Conservation (phyloP, 2,888 invertebrate genomes). For the Ceramica pisi region DNA sequence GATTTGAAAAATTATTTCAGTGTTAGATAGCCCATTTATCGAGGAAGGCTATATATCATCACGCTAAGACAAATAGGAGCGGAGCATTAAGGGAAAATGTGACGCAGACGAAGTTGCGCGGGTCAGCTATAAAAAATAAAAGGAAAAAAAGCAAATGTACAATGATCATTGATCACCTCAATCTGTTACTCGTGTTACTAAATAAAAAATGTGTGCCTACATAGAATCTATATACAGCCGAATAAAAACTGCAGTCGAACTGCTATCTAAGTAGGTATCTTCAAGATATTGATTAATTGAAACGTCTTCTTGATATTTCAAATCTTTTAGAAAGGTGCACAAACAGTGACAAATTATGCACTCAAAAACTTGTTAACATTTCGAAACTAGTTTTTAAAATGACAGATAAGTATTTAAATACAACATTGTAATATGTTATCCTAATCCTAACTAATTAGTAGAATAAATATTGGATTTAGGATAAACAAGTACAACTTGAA, state of each 20-base stretch:
- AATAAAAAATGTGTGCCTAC: background rate
- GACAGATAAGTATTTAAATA: slow-evolving; percentile 39
- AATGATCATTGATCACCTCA: background rate
- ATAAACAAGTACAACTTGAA: background rate
- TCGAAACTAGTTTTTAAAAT: slow-evolving; percentile 51
- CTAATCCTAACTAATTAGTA: slow-evolving; percentile 43
- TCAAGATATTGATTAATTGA: slow-evolving; percentile 45
- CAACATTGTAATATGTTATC: slow-evolving; percentile 30
- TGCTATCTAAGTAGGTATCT: slow-evolving; percentile 25
- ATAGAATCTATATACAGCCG: background rate
- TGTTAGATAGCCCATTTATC: no score
- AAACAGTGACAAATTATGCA: slow-evolving; percentile 54
- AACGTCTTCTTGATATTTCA: slow-evolving; percentile 30
- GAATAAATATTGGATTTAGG: slow-evolving; percentile 29
- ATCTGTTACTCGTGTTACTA: background rate
- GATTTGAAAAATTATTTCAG: no score
- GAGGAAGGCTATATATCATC: no score
- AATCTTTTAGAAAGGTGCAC: slow-evolving; percentile 45
- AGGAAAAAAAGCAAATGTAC: no score
- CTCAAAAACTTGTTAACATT: slow-evolving; percentile 55
- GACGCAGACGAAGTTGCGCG: no score
- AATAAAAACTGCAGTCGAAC: slow-evolving; percentile 11
- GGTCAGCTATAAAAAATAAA: no score
- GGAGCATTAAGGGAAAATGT: no score
- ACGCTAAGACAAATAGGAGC: no score